Base-by-base conservation (phyloP, 2,888 invertebrate species). In the Anoncus sp. region DNA sequence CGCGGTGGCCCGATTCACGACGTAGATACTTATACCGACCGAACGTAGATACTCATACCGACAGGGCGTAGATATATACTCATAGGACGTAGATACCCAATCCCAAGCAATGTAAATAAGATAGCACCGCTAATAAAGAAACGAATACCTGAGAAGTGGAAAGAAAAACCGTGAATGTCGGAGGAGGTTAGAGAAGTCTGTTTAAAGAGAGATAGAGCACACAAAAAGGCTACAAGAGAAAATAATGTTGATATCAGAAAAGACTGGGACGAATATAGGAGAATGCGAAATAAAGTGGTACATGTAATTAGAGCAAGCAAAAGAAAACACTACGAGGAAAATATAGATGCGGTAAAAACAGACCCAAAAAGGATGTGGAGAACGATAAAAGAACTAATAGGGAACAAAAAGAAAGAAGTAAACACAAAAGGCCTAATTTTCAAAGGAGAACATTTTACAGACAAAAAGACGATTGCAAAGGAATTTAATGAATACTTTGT, bases 401-500 rank as follows among this genome's bases (percentile, higher is more conserved):
- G 10, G 2, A 40, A 18, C 16, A 57, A 38, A 57, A 57, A 57
- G 38, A 16, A 38, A 2, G 49, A 24, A 24, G 31, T 16, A 24
- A 27, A 18, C 16, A 14, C 65, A 22, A 16, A 47, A 35, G 14
- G 20, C 2, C 31, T 51, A 22, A 20, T 9, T 57, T 57, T 40
- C 22, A 45, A 45, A 53, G 45, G 45, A 31, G 14, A 22, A 35
- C 35, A 35, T 12, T 40, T 18, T 38, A 20, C n/a, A 38, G 20
- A 57, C n/a, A 35, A 35, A 18, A 38, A 31, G 12, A 18, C 31
- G 12, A 73, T 73, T 40, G 65, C 73, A 49, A 65, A 65, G n/a
- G 22, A 18, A 31, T 66, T 74, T 20, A 74, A 74, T 66, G 14
- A 45, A 14, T 31, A 31, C 31, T 66, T 66, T 51, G 57, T 73